Evolutionary conservation across 2,113 vertebrate genomes (phyloP).

Genomic region (Siphamia tubifer): DNA sequence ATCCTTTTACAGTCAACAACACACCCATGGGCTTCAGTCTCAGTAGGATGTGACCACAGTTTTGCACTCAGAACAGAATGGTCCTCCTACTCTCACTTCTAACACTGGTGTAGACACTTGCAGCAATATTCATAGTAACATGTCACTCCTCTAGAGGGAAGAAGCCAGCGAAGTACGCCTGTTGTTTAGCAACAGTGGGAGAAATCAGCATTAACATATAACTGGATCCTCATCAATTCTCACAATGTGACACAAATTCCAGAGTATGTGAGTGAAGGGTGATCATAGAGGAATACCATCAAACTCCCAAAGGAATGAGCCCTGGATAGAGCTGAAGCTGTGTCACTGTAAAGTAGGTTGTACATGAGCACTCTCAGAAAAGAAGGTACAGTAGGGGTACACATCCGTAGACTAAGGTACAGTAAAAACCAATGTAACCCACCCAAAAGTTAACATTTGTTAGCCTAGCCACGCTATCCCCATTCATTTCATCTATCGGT

Average conservation of each 20-base stretch:
- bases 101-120: not conserved
- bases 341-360: not conserved
- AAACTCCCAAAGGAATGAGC: constrained; percentile 12
- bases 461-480: too few relatives aligned
- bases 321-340: not conserved
- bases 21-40: constrained; percentile 38
- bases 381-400: too few relatives aligned
- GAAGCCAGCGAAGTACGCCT: constrained; percentile 35
- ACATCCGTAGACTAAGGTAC: too few relatives aligned
- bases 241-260: constrained; percentile 44
- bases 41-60: constrained; percentile 9
- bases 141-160: constrained; percentile 29
- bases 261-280: constrained; percentile 32
- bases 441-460: too few relatives aligned
- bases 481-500: too few relatives aligned
- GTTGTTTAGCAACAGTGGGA: constrained; percentile 39
- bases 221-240: constrained; percentile 40
- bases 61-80: not conserved
- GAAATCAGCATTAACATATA: constrained; percentile 55
- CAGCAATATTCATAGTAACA: constrained; percentile 4
- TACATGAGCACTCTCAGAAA: too few relatives aligned
- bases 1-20: constrained; percentile 46
- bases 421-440: too few relatives aligned
- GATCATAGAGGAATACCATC: constrained; percentile 19
- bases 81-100: not conserved